A percentile compares a stretch with the other conserved stretches of the same genome.
phyloP scores from a whole-genome alignment of 2,888 invertebrate genomes.

The Thereva nobilitata region DNA sequence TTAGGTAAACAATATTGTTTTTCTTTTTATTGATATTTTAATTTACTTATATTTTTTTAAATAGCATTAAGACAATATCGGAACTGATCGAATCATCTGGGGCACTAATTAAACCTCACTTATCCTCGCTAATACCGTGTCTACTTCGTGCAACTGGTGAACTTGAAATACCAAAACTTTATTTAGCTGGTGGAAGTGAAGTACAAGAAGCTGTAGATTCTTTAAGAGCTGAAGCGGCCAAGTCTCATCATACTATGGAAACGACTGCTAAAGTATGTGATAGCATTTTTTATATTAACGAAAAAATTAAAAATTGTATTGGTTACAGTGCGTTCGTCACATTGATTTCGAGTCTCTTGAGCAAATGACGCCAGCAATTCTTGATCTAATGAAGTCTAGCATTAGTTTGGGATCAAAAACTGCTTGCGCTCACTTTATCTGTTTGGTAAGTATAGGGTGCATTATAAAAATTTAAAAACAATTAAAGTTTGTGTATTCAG shows the following conservation, averaged over 20 bases:
- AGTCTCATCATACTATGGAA: constrained; percentile 85
- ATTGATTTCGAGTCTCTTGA: constrained; percentile 77
- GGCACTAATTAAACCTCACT: constrained; percentile 76
- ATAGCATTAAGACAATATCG: constrained; percentile 80
- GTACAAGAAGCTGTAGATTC: constrained; percentile 78
- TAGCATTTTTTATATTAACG: constrained; percentile 10
- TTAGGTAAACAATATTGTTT: constrained; percentile 62
- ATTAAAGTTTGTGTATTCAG: constrained; percentile 43
- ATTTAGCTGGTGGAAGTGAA: constrained; percentile 74
- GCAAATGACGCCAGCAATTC: constrained; percentile 76
- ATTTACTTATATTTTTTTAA: constrained; percentile 21
- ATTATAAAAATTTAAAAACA: constrained; percentile 43
- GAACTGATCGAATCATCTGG: constrained; percentile 84
- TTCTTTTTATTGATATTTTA: not conserved
- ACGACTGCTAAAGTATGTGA: constrained; percentile 74
- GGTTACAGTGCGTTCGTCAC: constrained; percentile 66
- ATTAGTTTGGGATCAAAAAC: constrained; percentile 84
- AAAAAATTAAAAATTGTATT: not conserved
- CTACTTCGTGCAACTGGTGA: constrained; percentile 86
- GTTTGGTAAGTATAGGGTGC: constrained; percentile 62
- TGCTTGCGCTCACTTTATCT: constrained; percentile 78
- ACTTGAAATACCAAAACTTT: constrained; percentile 77
- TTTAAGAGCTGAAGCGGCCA: constrained; percentile 77
- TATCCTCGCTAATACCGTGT: constrained; percentile 79
- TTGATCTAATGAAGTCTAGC: constrained; percentile 79